These are phyloP conservation scores for Tiaroga cobitis DNA, from an alignment of 2,797 vertebrate species.

Conservation along the genomic window DNA sequence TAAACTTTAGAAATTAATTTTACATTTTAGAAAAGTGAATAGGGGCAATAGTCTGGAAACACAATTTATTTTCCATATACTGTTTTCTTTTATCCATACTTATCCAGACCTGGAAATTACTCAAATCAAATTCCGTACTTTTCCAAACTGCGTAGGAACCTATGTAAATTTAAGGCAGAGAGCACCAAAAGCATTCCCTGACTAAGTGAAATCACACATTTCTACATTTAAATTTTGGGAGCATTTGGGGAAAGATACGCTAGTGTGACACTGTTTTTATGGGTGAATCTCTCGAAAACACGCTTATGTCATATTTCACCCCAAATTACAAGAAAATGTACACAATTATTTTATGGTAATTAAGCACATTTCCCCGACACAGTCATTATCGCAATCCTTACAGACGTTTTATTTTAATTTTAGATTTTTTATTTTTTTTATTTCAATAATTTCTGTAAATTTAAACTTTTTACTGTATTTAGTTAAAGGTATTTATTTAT, in stretches of 20 bases:
- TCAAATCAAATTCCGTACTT: not conserved
- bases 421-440: not conserved
- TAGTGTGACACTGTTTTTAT: not conserved
- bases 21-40: too few species aligned
- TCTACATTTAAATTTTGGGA: not conserved
- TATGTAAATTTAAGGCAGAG: not conserved
- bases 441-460: not conserved
- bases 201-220: not conserved
- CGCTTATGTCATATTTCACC: not conserved
- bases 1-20: too few species aligned
- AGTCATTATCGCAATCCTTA: too few species aligned
- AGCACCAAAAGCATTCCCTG: not conserved
- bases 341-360: too few species aligned
- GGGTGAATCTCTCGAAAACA: not conserved
- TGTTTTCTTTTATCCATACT: too few species aligned
- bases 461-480: not conserved
- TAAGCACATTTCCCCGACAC: not conserved
- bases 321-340: not conserved
- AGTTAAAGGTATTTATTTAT: not conserved
- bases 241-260: not conserved
- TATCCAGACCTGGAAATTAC: not conserved
- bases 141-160: too few species aligned
- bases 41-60: too few species aligned
- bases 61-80: too few species aligned
- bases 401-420: not conserved